Evolutionary conservation across 1,140 invertebrate species (phyloP).

Genomic region (Panulirus ornatus): DNA sequence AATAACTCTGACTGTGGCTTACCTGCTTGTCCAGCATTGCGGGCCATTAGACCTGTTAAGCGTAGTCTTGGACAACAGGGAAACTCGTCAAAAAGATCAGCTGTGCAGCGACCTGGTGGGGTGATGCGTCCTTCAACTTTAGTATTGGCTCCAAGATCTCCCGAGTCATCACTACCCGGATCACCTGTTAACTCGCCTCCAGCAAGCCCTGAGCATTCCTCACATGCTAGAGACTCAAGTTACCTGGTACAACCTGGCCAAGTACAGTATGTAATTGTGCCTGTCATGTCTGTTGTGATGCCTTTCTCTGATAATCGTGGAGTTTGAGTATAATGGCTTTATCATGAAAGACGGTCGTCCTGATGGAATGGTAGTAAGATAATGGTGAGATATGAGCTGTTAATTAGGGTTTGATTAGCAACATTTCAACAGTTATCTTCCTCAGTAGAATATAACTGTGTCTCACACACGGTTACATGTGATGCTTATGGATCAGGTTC

Average conservation of each 20-base stretch:
- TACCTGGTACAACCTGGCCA: neutral
- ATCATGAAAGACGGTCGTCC: no score
- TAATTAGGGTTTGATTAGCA: no score
- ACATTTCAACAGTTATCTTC: no score
- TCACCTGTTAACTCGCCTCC: conserved; percentile 41
- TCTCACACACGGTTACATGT: no score
- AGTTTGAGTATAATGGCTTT: neutral
- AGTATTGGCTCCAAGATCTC: conserved; percentile 19
- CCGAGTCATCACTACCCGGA: conserved; percentile 13
- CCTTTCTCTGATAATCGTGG: neutral
- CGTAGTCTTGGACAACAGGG: conserved; percentile 16
- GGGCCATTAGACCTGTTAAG: conserved; percentile 4
- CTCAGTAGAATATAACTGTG: no score
- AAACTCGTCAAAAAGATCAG: neutral
- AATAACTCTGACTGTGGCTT: conserved; percentile 26
- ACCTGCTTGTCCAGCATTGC: conserved; percentile 51
- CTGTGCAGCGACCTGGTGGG: neutral
- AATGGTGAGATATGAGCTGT: no score
- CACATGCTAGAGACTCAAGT: neutral
- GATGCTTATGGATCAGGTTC: no score
- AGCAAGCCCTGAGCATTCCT: neutral
- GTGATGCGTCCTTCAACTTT: neutral
- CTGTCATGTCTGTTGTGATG: conserved; percentile 20
- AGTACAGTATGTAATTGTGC: conserved; percentile 37
- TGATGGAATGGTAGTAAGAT: no score